Conservation (phyloP, 2,888 invertebrate genomes). For the Protula sp. region DNA sequence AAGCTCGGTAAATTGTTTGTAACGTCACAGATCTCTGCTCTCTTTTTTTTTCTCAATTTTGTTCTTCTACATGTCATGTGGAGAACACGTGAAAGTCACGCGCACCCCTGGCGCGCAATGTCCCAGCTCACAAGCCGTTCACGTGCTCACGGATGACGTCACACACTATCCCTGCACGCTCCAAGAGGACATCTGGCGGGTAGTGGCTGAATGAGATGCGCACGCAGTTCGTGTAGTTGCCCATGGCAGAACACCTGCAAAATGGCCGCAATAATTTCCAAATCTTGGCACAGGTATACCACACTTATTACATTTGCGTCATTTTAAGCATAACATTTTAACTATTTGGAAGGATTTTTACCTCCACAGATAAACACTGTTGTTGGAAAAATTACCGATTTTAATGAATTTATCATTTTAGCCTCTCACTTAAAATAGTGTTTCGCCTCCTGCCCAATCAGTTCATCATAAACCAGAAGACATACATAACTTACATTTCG, state of each 20-base stretch:
- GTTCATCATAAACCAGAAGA: no score
- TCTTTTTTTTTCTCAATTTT: no score
- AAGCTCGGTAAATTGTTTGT: no score
- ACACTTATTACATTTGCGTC: neutral
- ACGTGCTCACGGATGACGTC: constrained; percentile 2
- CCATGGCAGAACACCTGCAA: constrained; percentile 36
- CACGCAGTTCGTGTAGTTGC: constrained; percentile 31
- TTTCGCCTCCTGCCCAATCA: no score
- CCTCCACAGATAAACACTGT: neutral
- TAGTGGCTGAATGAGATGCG: constrained; percentile 33
- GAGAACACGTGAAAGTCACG: no score
- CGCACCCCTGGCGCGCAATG: no score
- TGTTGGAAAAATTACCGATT: no score
- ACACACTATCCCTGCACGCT: neutral
- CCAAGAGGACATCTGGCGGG: constrained; percentile 14
- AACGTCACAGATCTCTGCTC: no score
- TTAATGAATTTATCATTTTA: no score
- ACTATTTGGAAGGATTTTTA: neutral
- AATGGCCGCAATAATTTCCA: neutral
- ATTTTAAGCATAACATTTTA: neutral
- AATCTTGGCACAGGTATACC: neutral
- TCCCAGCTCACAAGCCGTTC: neutral
- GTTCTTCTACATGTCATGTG: no score
- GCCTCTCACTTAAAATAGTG: no score
- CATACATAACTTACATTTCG: constrained; percentile 28